phyloP scores from a whole-genome alignment of 2,888 invertebrate genomes.

The Trachelus iudaicus region DNA sequence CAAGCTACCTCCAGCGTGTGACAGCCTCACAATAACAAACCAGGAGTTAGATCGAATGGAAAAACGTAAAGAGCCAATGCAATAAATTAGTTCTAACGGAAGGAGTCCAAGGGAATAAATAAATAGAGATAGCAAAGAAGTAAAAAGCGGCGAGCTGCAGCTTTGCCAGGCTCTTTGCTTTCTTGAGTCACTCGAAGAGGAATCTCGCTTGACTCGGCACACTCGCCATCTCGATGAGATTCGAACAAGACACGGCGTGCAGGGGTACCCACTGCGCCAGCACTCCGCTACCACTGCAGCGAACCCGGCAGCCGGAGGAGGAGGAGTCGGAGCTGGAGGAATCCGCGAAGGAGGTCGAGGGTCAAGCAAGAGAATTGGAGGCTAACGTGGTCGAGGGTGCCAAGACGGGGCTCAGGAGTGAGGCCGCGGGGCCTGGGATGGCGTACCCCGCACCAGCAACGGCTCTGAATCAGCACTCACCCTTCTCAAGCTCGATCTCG shows the following conservation, averaged over 20 bases:
- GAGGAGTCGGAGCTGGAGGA: constrained; percentile 33
- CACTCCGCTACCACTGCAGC: constrained; percentile 65
- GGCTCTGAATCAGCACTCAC: constrained; percentile 60
- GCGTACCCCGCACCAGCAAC: constrained; percentile 65
- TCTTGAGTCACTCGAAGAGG: constrained; percentile 66
- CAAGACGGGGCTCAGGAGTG: constrained; percentile 64
- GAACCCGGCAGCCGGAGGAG: constrained; percentile 18
- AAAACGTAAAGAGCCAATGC: not conserved
- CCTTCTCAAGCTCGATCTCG: constrained; percentile 47
- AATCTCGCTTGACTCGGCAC: constrained; percentile 75
- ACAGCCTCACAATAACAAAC: not conserved
- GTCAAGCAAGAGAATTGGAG: constrained; percentile 44
- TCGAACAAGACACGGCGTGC: constrained; percentile 72
- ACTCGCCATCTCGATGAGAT: constrained; percentile 78
- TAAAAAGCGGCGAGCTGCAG: constrained; percentile 13
- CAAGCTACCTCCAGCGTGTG: not conserved
- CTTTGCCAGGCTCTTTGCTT: constrained; percentile 21
- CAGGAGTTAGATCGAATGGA: not conserved
- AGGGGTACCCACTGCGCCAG: constrained; percentile 74
- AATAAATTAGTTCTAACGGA: constrained; percentile 12
- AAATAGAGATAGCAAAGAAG: constrained; percentile 16
- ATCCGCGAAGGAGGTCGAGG: constrained; percentile 48
- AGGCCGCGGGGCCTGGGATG: constrained; percentile 66
- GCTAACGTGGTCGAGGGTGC: constrained; percentile 60
- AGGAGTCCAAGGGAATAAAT: constrained; percentile 27